These are phyloP conservation scores for Chaetura pelagica DNA, from an alignment of 2,113 vertebrate genomes.

Conservation along the genomic window DNA sequence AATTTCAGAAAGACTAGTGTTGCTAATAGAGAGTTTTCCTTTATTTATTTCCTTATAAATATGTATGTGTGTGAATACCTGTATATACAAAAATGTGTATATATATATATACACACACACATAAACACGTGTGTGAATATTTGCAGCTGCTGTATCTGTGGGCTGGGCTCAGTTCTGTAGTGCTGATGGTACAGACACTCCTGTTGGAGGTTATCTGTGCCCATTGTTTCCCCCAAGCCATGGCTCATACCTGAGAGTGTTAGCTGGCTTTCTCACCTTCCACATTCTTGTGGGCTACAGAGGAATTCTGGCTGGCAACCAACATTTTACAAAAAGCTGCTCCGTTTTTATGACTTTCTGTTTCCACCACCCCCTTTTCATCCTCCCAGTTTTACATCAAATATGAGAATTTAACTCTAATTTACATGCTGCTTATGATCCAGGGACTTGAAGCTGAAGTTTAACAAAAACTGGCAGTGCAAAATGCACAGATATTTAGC, in stretches of 20 bases:
- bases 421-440: neutral
- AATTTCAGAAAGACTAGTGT: neutral
- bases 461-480: neutral
- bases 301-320: neutral
- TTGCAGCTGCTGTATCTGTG: neutral
- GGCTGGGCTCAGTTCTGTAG: neutral
- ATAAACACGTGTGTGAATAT: neutral
- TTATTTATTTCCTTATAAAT: neutral
- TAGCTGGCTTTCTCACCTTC: neutral
- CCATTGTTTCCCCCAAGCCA: neutral
- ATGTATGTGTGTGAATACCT: neutral
- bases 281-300: neutral
- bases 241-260: neutral
- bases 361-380: neutral
- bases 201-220: neutral
- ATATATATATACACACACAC: fast-evolving
- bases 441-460: neutral
- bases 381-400: neutral
- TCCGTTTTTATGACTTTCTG: neutral
- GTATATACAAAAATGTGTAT: neutral
- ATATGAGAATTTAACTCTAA: neutral
- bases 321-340: neutral
- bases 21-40: neutral
- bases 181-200: neutral
- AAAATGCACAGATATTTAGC: neutral